Percentiles rank a stretch among this genome's conserved stretches.
Evolutionary conservation across 2,797 vertebrate species (phyloP).

Genomic region (Sciaenops ocellatus): DNA sequence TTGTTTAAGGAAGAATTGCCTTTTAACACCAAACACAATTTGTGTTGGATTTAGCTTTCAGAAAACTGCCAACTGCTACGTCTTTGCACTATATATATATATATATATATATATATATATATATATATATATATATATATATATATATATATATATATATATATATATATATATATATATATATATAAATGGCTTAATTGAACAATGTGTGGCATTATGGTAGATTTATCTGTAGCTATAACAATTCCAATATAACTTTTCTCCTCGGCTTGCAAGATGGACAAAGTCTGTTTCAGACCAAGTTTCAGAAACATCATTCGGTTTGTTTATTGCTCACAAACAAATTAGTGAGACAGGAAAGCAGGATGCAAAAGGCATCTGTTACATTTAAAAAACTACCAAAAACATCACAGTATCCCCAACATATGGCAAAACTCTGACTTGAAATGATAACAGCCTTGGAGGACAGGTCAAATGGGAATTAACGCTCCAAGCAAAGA

Average conservation of each 20-base stretch:
- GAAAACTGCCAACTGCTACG: background rate
- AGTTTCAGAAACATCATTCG: constrained; percentile 37
- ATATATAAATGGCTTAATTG: constrained; percentile 20
- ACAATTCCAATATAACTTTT: background rate
- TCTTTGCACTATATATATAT: background rate
- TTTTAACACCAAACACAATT: background rate
- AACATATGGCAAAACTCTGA: constrained; percentile 45
- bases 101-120: too few relatives aligned
- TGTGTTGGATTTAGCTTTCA: background rate
- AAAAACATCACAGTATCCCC: constrained; percentile 1
- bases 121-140: too few relatives aligned
- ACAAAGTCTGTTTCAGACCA: background rate
- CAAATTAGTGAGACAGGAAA: constrained; percentile 34
- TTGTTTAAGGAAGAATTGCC: constrained; percentile 11
- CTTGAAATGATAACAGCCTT: constrained; percentile 15
- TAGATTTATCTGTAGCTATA: background rate
- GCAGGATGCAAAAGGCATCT: constrained; percentile 6
- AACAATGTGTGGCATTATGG: constrained; percentile 17
- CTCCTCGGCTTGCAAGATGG: background rate
- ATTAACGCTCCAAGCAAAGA: constrained; percentile 45
- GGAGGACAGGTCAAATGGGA: constrained; percentile 62
- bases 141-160: too few relatives aligned
- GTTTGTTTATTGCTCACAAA: constrained; percentile 30
- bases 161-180: too few relatives aligned
- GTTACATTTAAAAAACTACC: constrained; percentile 7